phyloP scores from a whole-genome alignment of 2,113 vertebrate species.

The Sceloporus undulatus region DNA sequence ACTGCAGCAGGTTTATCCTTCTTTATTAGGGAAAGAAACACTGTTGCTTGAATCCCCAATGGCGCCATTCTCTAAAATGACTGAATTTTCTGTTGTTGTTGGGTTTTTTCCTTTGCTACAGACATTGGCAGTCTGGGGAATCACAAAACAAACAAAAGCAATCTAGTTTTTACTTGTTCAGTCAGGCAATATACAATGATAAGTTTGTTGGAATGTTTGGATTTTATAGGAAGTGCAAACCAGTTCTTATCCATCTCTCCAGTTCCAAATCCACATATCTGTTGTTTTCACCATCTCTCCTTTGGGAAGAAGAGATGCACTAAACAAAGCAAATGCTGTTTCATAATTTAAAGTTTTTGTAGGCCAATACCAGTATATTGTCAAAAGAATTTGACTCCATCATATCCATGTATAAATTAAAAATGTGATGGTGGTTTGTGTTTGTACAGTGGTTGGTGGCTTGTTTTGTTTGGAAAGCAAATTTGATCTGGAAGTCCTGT shows the following conservation, averaged over 20 bases:
- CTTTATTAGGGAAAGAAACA: conserved; percentile 26
- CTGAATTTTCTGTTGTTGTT: conserved; percentile 16
- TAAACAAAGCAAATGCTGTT: conserved; percentile 30
- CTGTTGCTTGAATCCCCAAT: conserved; percentile 50
- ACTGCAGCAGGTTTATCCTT: conserved; percentile 55
- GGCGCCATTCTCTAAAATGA: conserved; percentile 54
- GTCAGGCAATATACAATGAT: conserved; percentile 75
- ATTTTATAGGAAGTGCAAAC: conserved; percentile 71
- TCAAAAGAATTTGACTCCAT: conserved; percentile 61
- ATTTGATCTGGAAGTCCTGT: conserved; percentile 54
- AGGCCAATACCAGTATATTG: conserved; percentile 40
- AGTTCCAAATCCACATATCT: conserved; percentile 55
- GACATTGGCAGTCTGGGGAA: conserved; percentile 56
- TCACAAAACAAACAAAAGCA: conserved; percentile 66
- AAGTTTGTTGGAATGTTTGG: conserved; percentile 70
- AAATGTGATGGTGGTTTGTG: conserved; percentile 53
- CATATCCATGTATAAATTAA: conserved; percentile 44
- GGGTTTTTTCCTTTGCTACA: conserved; percentile 43
- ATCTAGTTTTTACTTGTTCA: conserved; percentile 75
- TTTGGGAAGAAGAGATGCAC: conserved; percentile 48
- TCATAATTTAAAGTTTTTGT: conserved; percentile 35
- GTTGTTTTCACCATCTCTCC: conserved; percentile 62
- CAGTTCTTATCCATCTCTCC: conserved; percentile 48
- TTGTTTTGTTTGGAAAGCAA: conserved; percentile 59
- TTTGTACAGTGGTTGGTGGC: conserved; percentile 54